Conservation (phyloP, 2,113 vertebrate species). For the Columba janthina region DNA sequence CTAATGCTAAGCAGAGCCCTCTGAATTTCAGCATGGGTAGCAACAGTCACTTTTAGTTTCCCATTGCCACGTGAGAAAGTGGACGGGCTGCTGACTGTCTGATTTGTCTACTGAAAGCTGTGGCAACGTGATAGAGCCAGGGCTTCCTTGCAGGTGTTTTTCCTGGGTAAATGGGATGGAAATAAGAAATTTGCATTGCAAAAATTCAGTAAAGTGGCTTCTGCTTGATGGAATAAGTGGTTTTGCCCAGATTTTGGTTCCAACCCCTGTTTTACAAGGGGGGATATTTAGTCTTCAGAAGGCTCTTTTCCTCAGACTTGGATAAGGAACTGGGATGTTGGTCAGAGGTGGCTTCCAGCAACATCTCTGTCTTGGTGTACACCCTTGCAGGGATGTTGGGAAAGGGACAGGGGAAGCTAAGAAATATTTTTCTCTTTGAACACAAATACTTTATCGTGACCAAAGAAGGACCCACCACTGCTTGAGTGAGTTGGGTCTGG, state of each 20-base stretch:
- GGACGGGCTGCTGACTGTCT: not conserved
- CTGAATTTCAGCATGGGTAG: not conserved
- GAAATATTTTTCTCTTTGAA: not conserved
- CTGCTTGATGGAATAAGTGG: not conserved
- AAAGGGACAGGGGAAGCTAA: not conserved
- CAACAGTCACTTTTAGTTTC: not conserved
- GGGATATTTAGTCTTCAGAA: not conserved
- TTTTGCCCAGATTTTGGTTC: not conserved
- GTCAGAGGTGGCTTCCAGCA: not conserved
- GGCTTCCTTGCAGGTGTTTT: not conserved
- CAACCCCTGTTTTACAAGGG: not conserved
- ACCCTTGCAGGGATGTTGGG: not conserved
- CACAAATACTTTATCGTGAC: not conserved
- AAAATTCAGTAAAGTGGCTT: not conserved
- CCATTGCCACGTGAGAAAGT: fast-evolving
- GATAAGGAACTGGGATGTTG: not conserved
- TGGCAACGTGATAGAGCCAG: not conserved
- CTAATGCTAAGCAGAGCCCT: not conserved
- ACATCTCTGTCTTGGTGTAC: not conserved
- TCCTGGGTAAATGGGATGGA: not conserved
- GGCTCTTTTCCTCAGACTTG: not conserved
- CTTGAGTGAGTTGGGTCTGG: not conserved
- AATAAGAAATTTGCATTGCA: not conserved
- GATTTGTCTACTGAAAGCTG: not conserved
- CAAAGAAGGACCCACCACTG: not conserved